These are phyloP conservation scores for Nesoenas mayeri DNA, from an alignment of 2,113 vertebrate genomes.

Conservation along the genomic window DNA sequence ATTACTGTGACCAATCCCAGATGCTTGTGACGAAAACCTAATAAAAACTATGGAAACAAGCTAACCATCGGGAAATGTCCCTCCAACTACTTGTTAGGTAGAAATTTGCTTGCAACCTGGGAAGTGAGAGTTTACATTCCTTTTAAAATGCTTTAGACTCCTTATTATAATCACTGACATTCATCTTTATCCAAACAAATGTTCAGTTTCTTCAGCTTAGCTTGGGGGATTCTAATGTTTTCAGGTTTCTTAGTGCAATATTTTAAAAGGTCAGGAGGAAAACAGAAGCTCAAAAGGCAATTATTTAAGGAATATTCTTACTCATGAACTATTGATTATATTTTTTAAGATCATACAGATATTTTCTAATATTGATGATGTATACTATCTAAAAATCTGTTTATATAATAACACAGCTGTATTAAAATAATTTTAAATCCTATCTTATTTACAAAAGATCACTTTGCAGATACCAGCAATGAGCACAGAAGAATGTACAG, in stretches of 20 bases:
- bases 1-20: not conserved
- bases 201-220: not conserved
- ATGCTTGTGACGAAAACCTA: not conserved
- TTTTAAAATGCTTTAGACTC: not conserved
- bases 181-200: not conserved
- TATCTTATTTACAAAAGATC: not conserved
- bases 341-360: not conserved
- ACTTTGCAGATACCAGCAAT: not conserved
- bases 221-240: not conserved
- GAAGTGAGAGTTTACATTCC: not conserved
- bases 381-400: not conserved
- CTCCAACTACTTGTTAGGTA: not conserved
- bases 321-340: not conserved
- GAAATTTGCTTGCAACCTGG: not conserved
- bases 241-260: not conserved
- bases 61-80: not conserved
- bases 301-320: not conserved
- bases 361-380: not conserved
- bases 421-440: not conserved
- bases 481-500: not conserved
- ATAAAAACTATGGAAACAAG: not conserved
- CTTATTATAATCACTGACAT: not conserved
- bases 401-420: not conserved
- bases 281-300: not conserved
- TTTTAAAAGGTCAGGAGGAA: not conserved